Evolutionary conservation across 2,888 invertebrate genomes (phyloP), one percentile per base, ranked within the genome.

Genomic region (Xestoiulus laeticollis): DNA sequence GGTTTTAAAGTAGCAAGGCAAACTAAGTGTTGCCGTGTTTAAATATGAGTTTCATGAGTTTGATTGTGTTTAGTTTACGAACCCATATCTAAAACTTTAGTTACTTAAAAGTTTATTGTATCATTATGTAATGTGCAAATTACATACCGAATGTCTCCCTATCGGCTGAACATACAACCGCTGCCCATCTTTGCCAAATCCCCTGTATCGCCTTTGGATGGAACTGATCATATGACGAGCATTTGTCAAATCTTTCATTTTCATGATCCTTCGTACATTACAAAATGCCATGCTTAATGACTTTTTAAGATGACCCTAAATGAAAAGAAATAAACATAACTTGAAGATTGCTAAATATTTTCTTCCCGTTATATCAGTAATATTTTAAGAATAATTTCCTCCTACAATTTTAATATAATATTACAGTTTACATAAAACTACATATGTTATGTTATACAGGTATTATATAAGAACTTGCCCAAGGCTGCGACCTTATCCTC

Each of bases 191-290:
- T 33, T 44, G 32, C 59, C 43, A 59, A 53, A 85, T 53, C 88
- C 88, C 19, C 86, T 59, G 68, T 88, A 88, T 2, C 88, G 85
- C 26, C 48, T 86, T 22, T 88, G 88, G 26, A 88, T 88, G 68
- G 85, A 59, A 86, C 43, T 48, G 5, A 86, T 78, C 12, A 88
- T 26, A 19, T 86, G 86, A 26, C 82, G 53, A 26, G 86, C 85
- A 33, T n/a, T 86, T 10, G 44, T 26, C 48, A 68, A 43, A 59
- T 88, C 68, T 26, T 78, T 38, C 22, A 38, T 43, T 44, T 86
- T 86, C 86, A 78, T 85, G 22, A 59, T 85, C 33, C 88, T 85
- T 78, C 88, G 26, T 5, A 88, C 78, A 32, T 88, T 88, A 53
- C 86, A 82, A 78, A 88, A 43, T 38, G 88, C 53, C 88, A 88